Conservation (phyloP, 2,888 invertebrate species). For the Andrena marginata region DNA sequence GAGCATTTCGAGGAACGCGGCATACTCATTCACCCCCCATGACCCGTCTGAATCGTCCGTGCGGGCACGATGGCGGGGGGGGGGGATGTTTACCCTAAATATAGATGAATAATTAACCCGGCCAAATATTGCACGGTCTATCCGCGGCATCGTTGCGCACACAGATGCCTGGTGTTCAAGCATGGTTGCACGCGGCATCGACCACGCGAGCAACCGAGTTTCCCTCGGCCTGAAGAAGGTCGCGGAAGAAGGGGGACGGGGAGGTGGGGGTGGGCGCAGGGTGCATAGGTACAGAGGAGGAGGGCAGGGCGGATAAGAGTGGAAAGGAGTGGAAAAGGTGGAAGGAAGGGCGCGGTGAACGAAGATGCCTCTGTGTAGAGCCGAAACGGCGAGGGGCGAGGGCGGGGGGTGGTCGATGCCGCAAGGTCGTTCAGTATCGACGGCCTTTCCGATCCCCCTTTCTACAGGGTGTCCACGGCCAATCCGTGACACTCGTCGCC, state of each 20-base stretch:
- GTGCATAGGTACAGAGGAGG: slow-evolving; percentile 21
- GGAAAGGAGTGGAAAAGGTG: not conserved
- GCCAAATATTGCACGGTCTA: not conserved
- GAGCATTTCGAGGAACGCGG: too few relatives aligned
- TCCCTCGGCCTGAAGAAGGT: slow-evolving; percentile 44
- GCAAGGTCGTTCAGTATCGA: slow-evolving; percentile 82
- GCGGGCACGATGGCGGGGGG: too few relatives aligned
- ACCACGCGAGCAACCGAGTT: slow-evolving; percentile 29
- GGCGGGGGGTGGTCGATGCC: slow-evolving; percentile 78
- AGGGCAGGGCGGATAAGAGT: slow-evolving; percentile 2
- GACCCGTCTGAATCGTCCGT: too few relatives aligned
- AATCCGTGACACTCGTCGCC: slow-evolving; percentile 42
- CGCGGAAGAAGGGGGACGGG: slow-evolving; percentile 11
- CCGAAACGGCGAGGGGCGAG: slow-evolving; percentile 61
- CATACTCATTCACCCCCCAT: too few relatives aligned
- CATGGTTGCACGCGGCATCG: slow-evolving; percentile 40
- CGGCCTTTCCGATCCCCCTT: slow-evolving; percentile 62
- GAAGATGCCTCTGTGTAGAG: slow-evolving; percentile 55
- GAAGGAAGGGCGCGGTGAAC: slow-evolving; percentile 40
- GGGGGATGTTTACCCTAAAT: too few relatives aligned
- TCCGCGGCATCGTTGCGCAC: slow-evolving; percentile 1
- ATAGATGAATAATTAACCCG: slow-evolving; percentile 8
- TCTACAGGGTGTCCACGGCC: slow-evolving; percentile 50
- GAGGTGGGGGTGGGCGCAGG: slow-evolving; percentile 19
- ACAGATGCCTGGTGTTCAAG: slow-evolving; percentile 2